Conservation (phyloP, 2,888 invertebrate species). For the Dromius quadrimaculatus region DNA sequence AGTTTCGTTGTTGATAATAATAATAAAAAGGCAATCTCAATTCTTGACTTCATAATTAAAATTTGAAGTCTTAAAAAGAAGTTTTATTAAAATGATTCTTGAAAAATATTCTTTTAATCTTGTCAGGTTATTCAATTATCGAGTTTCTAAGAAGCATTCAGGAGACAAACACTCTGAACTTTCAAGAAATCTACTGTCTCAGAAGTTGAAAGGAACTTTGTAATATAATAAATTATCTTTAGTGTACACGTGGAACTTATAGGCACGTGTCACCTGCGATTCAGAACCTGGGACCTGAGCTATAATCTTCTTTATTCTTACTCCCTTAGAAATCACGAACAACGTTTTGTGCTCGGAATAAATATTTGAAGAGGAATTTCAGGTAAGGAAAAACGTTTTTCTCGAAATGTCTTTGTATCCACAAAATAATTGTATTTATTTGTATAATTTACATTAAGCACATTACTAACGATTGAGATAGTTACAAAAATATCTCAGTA, state of each 20-base stretch:
- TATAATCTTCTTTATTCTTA: slow-evolving; percentile 24
- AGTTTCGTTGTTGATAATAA: too few relatives aligned
- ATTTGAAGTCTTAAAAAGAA: not conserved
- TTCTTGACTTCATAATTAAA: not conserved
- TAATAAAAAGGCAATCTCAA: too few relatives aligned
- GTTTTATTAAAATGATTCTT: not conserved
- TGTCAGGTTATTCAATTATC: slow-evolving; percentile 25
- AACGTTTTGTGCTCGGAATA: not conserved
- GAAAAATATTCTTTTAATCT: slow-evolving; percentile 25
- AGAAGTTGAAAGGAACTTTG: slow-evolving; percentile 24
- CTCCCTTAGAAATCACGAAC: slow-evolving; percentile 30
- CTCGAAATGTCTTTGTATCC: too few relatives aligned
- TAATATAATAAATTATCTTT: slow-evolving; percentile 35
- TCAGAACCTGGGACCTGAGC: slow-evolving; percentile 4
- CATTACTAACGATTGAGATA: too few relatives aligned
- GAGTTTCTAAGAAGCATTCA: slow-evolving; percentile 12
- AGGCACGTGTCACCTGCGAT: slow-evolving; percentile 30
- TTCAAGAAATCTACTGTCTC: slow-evolving; percentile 21
- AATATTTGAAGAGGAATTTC: slow-evolving; percentile 26
- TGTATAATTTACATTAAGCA: too few relatives aligned
- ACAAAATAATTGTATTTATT: too few relatives aligned
- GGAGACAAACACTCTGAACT: slow-evolving; percentile 6
- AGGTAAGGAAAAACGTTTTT: slow-evolving; percentile 25
- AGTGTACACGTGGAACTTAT: slow-evolving; percentile 25
- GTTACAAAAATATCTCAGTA: too few relatives aligned